phyloP scores from a whole-genome alignment of 2,113 vertebrate species.

The Dasypus novemcinctus region DNA sequence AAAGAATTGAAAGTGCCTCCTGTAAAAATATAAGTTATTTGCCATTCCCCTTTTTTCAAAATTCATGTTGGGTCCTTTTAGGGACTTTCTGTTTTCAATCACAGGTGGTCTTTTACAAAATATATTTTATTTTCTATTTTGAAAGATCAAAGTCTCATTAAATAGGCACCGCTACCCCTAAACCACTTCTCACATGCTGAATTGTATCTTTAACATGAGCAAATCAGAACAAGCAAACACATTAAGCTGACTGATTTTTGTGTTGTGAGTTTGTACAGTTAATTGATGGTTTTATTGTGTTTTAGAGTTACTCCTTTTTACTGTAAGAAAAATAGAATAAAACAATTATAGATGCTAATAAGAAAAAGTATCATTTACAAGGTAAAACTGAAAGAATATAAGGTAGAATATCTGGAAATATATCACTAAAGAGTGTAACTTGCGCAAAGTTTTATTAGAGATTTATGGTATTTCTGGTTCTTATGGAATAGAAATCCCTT shows the following conservation, averaged over 20 bases:
- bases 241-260: neutral
- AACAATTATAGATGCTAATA: neutral
- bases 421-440: slow-evolving; percentile 12
- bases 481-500: neutral
- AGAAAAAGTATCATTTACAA: neutral
- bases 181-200: neutral
- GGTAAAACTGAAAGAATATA: neutral
- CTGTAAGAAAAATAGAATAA: neutral
- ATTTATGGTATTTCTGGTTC: neutral
- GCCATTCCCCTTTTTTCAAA: neutral
- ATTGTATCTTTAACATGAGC: neutral
- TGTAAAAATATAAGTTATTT: neutral
- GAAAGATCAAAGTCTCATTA: neutral
- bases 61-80: neutral
- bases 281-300: neutral
- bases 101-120: neutral
- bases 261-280: neutral
- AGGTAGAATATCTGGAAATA: neutral
- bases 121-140: neutral
- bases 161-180: neutral
- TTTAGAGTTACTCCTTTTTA: neutral
- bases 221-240: neutral
- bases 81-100: neutral
- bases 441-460: neutral
- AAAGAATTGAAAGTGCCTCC: neutral